phyloP scores from a whole-genome alignment of 2,113 vertebrate species.

The Sisor rabdophorus region DNA sequence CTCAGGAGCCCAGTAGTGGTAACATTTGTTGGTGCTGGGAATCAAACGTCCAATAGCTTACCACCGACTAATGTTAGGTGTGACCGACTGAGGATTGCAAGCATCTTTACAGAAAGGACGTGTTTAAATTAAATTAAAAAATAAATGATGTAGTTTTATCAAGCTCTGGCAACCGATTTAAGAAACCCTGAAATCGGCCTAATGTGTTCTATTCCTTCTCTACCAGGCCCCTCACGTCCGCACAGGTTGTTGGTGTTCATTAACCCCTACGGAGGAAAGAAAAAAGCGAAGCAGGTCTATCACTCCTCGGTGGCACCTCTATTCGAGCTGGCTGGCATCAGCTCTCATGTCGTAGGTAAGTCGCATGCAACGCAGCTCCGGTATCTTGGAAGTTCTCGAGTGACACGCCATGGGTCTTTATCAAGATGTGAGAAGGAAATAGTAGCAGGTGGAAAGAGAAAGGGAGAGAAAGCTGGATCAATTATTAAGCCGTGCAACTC shows the following conservation, averaged over 20 bases:
- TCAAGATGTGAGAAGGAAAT: conserved; percentile 18
- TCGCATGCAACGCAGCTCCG: conserved; percentile 22
- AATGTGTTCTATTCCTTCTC: background rate
- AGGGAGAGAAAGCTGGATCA: conserved; percentile 13
- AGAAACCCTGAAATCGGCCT: too few species aligned
- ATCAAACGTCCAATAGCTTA: too few species aligned
- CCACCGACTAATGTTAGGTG: too few species aligned
- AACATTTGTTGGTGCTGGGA: too few species aligned
- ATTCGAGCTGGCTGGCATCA: conserved; percentile 77
- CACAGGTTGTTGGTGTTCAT: conserved; percentile 75
- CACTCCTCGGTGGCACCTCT: conserved; percentile 69
- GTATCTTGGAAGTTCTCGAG: conserved; percentile 36
- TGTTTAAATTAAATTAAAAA: too few species aligned
- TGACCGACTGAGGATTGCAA: too few species aligned
- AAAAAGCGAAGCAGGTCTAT: conserved; percentile 69
- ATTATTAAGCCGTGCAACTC: background rate
- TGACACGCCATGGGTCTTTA: conserved; percentile 41
- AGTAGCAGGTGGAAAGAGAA: conserved; percentile 6
- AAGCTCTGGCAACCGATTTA: too few species aligned
- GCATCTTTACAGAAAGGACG: too few species aligned
- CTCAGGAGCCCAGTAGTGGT: too few species aligned
- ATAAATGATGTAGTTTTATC: too few species aligned
- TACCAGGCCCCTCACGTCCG: conserved; percentile 64
- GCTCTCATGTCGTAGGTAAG: conserved; percentile 74
- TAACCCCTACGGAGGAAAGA: conserved; percentile 76